phyloP scores from a whole-genome alignment of 2,888 invertebrate genomes.

The Barypeithes pellucidus region DNA sequence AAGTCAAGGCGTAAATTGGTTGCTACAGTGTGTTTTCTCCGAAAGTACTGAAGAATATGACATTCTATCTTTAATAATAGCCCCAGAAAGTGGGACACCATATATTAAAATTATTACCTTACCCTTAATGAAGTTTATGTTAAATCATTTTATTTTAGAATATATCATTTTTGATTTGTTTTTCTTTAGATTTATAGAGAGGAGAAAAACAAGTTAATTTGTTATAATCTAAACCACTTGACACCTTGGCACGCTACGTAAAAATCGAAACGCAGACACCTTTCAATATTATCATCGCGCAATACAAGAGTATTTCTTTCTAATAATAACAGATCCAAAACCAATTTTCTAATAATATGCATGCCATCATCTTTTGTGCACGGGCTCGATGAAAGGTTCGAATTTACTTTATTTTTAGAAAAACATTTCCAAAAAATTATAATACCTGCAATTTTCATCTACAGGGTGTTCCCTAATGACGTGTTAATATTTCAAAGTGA shows the following conservation, averaged over 20 bases:
- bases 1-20: too few species aligned
- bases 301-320: conserved; percentile 26
- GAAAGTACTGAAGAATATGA: too few species aligned
- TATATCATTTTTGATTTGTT: too few species aligned
- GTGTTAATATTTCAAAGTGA: too few species aligned
- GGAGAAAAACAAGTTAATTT: background rate
- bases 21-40: too few species aligned
- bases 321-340: conserved; percentile 32
- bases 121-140: too few species aligned
- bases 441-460: too few species aligned
- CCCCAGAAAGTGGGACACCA: too few species aligned
- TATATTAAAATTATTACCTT: too few species aligned
- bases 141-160: too few species aligned
- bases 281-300: background rate
- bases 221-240: conserved; percentile 1
- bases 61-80: too few species aligned
- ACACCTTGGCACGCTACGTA: conserved; percentile 7
- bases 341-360: conserved; percentile 39
- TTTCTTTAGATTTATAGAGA: background rate
- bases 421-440: background rate
- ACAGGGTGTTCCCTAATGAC: too few species aligned
- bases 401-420: conserved; percentile 13
- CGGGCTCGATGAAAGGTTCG: background rate
- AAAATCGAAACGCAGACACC: background rate
- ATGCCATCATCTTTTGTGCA: conserved; percentile 38